Conservation (phyloP, 2,113 vertebrate genomes). For the Tetrao urogallus region DNA sequence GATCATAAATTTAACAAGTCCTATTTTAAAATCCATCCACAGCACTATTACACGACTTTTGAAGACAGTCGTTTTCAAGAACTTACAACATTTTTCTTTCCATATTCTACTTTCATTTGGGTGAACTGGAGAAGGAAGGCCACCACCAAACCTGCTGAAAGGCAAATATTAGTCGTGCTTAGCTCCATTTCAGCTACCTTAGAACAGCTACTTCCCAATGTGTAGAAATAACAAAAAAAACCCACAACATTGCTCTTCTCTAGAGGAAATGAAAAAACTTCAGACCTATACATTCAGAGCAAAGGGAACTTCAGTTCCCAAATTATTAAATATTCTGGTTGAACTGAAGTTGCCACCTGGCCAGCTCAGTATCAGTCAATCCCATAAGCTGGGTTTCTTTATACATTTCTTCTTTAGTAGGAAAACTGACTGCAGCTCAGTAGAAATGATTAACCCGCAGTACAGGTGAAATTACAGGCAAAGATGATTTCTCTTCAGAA, state of each 20-base stretch:
- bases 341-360: background rate
- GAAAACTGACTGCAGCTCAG: background rate
- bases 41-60: conserved; percentile 33
- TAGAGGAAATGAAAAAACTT: conserved; percentile 1
- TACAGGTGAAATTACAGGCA: background rate
- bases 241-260: background rate
- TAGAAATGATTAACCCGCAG: background rate
- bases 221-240: conserved; percentile 17
- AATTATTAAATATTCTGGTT: background rate
- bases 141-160: conserved; percentile 12
- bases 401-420: background rate
- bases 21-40: conserved; percentile 55
- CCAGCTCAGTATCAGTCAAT: background rate
- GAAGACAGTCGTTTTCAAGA: background rate
- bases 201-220: conserved; percentile 36
- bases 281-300: background rate
- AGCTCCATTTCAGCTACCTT: conserved; percentile 16
- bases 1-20: conserved; percentile 66
- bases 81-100: conserved; percentile 14
- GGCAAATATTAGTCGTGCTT: conserved; percentile 52
- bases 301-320: background rate
- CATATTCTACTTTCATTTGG: conserved; percentile 52
- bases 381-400: background rate
- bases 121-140: conserved; percentile 25
- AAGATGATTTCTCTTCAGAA: background rate